phyloP scores from a whole-genome alignment of 2,888 invertebrate genomes.

The Elaeidobius kamerunicus region DNA sequence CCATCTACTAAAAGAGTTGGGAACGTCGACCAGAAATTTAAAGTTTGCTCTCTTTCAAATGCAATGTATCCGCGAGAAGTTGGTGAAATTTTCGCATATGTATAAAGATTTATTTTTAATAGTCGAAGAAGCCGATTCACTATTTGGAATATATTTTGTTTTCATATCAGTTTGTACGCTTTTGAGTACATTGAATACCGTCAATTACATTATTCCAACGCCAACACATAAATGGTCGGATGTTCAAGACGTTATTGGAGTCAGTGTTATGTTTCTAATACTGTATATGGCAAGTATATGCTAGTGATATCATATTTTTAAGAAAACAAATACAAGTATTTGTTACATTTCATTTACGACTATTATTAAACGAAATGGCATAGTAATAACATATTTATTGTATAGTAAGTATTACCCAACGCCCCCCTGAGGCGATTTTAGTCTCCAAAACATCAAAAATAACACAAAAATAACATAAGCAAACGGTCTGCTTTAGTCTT shows the following conservation, averaged over 20 bases:
- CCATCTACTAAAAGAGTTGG: neutral
- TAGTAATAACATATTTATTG: no score
- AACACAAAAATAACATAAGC: no score
- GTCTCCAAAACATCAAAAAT: no score
- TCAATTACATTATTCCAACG: constrained; percentile 29
- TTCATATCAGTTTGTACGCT: constrained; percentile 28
- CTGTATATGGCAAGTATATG: constrained; percentile 20
- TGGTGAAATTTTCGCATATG: constrained; percentile 22
- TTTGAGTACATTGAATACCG: constrained; percentile 27
- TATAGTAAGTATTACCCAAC: no score
- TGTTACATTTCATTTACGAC: no score
- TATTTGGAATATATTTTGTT: constrained; percentile 30
- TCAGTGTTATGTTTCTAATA: constrained; percentile 9
- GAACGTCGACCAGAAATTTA: neutral
- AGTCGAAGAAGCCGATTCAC: constrained; percentile 25
- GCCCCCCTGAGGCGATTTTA: no score
- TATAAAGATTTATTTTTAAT: constrained; percentile 28
- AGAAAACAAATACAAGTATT: no score
- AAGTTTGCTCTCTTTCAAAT: constrained; percentile 11
- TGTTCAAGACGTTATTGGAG: neutral
- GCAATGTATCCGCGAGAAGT: constrained; percentile 4
- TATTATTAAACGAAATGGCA: no score
- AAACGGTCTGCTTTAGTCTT: no score
- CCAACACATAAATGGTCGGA: constrained; percentile 8
- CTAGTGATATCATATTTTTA: no score